Base-by-base conservation (phyloP, 2,888 invertebrate species). In the Ormyrus rosae region DNA sequence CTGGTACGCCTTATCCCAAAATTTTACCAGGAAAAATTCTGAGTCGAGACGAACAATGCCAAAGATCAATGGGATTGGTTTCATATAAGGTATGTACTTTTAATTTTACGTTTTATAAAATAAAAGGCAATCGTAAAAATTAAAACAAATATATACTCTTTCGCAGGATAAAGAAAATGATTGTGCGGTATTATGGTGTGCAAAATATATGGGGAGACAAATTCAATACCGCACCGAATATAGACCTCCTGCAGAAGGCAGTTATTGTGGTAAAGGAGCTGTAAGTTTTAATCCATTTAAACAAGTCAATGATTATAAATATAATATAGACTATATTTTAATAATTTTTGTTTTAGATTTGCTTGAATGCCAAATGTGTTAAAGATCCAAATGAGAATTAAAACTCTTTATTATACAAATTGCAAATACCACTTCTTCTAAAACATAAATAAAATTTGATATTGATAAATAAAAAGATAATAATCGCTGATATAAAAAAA, bases 11-110 rank as follows among this genome's bases (percentile, higher is more conserved):
- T 10, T 76, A 76, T 68, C 68, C 71, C 5, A 80, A 80, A 65
- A 13, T 76, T 34, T 50, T 80, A 19, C 80, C 80, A 9, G 80
- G 80, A 45, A 80, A 7, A 56, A 1, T 76, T 5, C 53, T 72
- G 5, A 72, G 61, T 13, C 65, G 80, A 51, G 71, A 80, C 46
- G 76, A 76, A 50, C 80, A 80, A 46, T 80, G 80, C 46, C 34
- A 11, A 48, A 55, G 51, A 65, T 8, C 60, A n/a, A 51, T 72
- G 58, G 67, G 48, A 51, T 5, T 9, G 13, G 6, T n/a, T 46
- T 56, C 78, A 0, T 34, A 48, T n/a, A 19, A 63, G 55, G 76
- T 78, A 70, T n/a, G 19, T 19, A 19, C 19, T 34, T 34, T 34
- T 2, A 50, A 9, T 50, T 0, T 45, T 45, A n/a, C 7, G 9